These are phyloP conservation scores for Trogon melanurus DNA, from an alignment of 2,113 vertebrate genomes.

Conservation along the genomic window DNA sequence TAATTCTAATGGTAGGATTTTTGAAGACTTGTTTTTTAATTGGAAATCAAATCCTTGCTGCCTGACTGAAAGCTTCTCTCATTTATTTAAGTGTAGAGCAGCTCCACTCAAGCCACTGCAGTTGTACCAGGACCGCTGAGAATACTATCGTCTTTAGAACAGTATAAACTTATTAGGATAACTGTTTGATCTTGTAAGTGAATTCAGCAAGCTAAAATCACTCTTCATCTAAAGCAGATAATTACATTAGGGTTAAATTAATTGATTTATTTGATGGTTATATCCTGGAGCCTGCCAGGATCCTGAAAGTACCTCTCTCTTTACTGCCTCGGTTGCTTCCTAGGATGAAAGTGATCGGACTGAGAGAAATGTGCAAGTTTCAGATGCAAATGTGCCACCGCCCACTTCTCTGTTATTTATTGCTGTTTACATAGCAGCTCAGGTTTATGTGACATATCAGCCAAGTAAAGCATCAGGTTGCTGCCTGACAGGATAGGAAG, in stretches of 20 bases:
- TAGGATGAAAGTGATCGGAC: neutral
- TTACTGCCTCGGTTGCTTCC: neutral
- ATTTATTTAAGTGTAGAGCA: neutral
- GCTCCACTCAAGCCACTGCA: neutral
- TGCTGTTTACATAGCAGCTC: constrained; percentile 28
- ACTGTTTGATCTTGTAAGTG: constrained; percentile 40
- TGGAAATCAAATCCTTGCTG: neutral
- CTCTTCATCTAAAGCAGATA: constrained; percentile 43
- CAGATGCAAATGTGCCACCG: neutral
- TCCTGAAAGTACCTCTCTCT: neutral
- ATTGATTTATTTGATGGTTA: constrained; percentile 41
- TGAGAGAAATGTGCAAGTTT: neutral
- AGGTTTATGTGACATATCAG: neutral
- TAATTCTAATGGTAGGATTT: neutral
- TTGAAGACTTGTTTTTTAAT: neutral
- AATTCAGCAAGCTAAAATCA: constrained; percentile 44
- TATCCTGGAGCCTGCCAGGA: neutral
- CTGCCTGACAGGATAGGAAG: neutral
- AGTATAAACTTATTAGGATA: constrained; percentile 36
- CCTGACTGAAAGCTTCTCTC: neutral
- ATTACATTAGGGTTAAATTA: constrained; percentile 39
- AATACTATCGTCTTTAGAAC: neutral
- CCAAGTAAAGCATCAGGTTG: neutral
- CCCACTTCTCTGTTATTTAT: constrained; percentile 17
- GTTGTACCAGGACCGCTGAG: neutral